Percentiles rank a stretch among this genome's conserved stretches.
Conservation (phyloP, 2,797 vertebrate genomes). For the Tapirus indicus region DNA sequence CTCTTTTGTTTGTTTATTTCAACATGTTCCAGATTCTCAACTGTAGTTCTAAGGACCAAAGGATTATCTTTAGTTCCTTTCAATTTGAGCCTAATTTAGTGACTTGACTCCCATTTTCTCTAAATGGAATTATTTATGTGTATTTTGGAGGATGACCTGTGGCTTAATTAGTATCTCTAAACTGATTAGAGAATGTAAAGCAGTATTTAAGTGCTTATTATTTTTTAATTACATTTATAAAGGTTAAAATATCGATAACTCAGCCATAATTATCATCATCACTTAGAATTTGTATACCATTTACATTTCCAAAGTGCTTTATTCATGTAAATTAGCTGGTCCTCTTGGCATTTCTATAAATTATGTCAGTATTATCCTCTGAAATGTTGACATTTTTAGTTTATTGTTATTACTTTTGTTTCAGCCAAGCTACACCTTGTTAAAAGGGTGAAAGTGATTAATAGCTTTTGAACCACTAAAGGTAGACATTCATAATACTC, state of each 20-base stretch:
- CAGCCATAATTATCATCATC: conserved; percentile 67
- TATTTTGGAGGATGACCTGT: conserved; percentile 65
- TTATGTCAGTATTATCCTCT: conserved; percentile 59
- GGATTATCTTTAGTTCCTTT: conserved; percentile 15
- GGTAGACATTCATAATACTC: conserved; percentile 33
- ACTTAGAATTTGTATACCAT: conserved; percentile 68
- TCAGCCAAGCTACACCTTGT: conserved; percentile 8
- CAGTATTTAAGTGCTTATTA: conserved; percentile 75
- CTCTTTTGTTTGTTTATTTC: background rate
- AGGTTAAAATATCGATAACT: conserved; percentile 75
- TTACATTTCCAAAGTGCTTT: conserved; percentile 67
- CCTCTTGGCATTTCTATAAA: conserved; percentile 63
- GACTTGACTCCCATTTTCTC: conserved; percentile 53
- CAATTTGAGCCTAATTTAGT: background rate
- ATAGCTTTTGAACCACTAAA: conserved; percentile 22
- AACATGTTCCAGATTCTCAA: background rate
- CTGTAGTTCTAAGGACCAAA: background rate
- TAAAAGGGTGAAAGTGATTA: conserved; percentile 57
- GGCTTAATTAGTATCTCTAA: conserved; percentile 76
- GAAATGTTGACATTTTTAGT: conserved; percentile 66
- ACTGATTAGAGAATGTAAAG: conserved; percentile 76
- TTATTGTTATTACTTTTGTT: conserved; percentile 68
- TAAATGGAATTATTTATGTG: conserved; percentile 68
- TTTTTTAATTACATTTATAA: conserved; percentile 77
- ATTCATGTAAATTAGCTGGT: conserved; percentile 65